Conservation (phyloP, 2,888 invertebrate genomes). For the Idaea dimidiata region DNA sequence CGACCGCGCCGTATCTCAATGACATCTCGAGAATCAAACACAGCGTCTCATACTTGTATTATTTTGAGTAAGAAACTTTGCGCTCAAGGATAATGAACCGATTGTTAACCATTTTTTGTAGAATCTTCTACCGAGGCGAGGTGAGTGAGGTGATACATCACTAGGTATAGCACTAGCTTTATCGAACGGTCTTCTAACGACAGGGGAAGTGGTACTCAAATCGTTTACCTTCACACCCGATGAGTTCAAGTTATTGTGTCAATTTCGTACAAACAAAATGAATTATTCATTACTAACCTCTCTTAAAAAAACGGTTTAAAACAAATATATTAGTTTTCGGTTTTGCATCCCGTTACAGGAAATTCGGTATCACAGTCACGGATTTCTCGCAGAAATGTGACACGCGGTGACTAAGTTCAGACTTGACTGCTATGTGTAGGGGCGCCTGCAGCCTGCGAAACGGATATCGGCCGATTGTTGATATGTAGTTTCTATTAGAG, state of each 20-base stretch:
- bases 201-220: too few species aligned
- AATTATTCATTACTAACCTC: background rate
- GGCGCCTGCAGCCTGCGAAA: background rate
- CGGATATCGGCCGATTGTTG: background rate
- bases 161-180: too few species aligned
- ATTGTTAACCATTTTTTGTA: background rate
- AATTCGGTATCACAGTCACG: background rate
- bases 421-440: background rate
- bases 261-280: background rate
- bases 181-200: too few species aligned
- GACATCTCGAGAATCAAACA: conserved; percentile 64
- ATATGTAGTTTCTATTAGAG: too few species aligned
- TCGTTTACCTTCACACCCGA: too few species aligned
- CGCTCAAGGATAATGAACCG: background rate
- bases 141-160: too few species aligned
- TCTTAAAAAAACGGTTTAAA: background rate
- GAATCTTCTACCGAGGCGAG: too few species aligned
- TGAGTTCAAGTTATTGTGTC: background rate
- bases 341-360: background rate
- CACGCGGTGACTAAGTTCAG: background rate
- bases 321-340: background rate
- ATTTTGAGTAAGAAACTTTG: background rate
- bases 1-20: conserved; percentile 72
- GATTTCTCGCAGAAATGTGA: background rate
- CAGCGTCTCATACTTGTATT: conserved; percentile 3